A percentile compares a stretch with the other conserved stretches of the same genome.
phyloP scores from a whole-genome alignment of 2,888 invertebrate species.

The Dorcus parallelipipedus region DNA sequence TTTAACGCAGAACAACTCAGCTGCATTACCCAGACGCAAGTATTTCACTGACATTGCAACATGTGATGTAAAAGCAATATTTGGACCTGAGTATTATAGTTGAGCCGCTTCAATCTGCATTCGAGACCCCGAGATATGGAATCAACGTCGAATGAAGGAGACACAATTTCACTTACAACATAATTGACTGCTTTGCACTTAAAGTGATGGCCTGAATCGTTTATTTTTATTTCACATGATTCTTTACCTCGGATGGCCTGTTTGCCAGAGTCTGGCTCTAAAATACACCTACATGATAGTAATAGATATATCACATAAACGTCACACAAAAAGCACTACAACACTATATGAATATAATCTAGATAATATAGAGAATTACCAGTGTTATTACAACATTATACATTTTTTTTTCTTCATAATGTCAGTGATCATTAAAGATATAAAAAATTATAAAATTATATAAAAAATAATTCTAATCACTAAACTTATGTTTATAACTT shows the following conservation, averaged over 20 bases:
- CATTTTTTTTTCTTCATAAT: slow-evolving; percentile 22
- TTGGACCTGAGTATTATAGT: slow-evolving; percentile 16
- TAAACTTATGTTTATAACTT: slow-evolving; percentile 32
- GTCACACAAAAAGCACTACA: slow-evolving; percentile 52
- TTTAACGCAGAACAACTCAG: slow-evolving; percentile 44
- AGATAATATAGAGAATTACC: slow-evolving; percentile 41
- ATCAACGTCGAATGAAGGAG: slow-evolving; percentile 14
- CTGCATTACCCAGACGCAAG: slow-evolving; percentile 18
- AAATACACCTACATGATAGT: slow-evolving; percentile 33
- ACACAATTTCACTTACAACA: slow-evolving; percentile 3
- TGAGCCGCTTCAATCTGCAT: slow-evolving; percentile 32
- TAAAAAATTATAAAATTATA: slow-evolving; percentile 46
- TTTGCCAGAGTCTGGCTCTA: slow-evolving; percentile 28
- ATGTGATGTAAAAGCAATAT: not conserved
- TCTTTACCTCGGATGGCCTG: slow-evolving; percentile 23
- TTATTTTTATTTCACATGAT: slow-evolving; percentile 16
- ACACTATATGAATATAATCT: slow-evolving; percentile 45
- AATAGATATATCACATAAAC: slow-evolving; percentile 52
- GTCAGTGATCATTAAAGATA: slow-evolving; percentile 34
- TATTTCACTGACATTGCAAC: not conserved
- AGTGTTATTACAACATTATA: slow-evolving; percentile 37
- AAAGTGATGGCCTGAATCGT: slow-evolving; percentile 9
- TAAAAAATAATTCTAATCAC: slow-evolving; percentile 41
- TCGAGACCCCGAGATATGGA: slow-evolving; percentile 26
- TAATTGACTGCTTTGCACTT: slow-evolving; percentile 26